Base-by-base conservation (phyloP, 1,140 invertebrate species). In the Drosophila willistoni region DNA sequence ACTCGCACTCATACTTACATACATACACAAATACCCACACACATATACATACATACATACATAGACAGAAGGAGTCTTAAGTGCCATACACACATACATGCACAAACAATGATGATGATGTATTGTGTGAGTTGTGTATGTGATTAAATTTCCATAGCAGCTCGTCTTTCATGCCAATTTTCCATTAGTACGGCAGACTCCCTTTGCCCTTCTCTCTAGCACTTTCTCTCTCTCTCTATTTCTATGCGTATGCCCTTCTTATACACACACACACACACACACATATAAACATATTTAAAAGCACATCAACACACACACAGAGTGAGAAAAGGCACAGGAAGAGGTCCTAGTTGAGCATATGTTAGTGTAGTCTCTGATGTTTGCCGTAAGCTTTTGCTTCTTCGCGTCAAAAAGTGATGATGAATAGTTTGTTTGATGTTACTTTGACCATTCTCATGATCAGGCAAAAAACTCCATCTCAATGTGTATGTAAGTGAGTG, bases 341-440 rank as follows among this genome's bases (percentile, higher is more conserved):
- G 0, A 33, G 55, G 33, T 42, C 41, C 12, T 44, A 25, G 44
- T 29, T 33, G 36, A 71, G 61, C 80, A 83, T 72, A 79, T 76
- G 80, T 54, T 63, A 10, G 56, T 41, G 60, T 71, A 39, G 59
- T 71, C 73, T 81, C 56, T 71, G 83, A 83, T 86, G 84, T 87
- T 83, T 78, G 71, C 84, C 78, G 70, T 75, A 73, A 77, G 73
- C 64, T 76, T 39, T 59, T 63, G 44, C 44, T 51, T 51, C 44
- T 36, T 73, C 77, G 81, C 85, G 84, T 90, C 84, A 89, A 90
- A 76, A 81, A 76, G 71, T 73, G 80, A 89, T 89, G 84, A 89
- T 89, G 85, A 90, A 89, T 89, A 84, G 84, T 89, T 89, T 89
- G 84, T 89, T 89, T 89, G 84, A 84, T 89, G 85, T 89, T 89